Evolutionary conservation across 2,888 invertebrate species (phyloP).

Genomic region (Drosophila limbata): DNA sequence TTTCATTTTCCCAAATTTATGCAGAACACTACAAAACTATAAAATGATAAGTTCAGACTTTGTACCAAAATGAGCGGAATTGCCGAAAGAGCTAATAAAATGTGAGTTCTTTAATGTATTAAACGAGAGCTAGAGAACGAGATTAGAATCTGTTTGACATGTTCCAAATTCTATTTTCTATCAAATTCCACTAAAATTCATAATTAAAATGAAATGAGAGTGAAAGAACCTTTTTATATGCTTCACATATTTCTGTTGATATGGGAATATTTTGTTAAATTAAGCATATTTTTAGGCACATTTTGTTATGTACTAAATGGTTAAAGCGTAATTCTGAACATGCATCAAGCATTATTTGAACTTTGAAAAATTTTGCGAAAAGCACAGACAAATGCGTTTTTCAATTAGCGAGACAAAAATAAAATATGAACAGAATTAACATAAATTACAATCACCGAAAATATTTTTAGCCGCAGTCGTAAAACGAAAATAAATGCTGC

Average conservation of each 20-base stretch:
- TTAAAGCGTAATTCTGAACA: background rate
- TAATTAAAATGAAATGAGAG: background rate
- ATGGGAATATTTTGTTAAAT: background rate
- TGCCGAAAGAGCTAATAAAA: constrained; percentile 40
- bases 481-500: constrained; percentile 54
- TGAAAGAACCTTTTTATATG: background rate
- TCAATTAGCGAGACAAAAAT: constrained; percentile 49
- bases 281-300: background rate
- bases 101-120: constrained; percentile 25
- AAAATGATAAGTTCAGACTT: constrained; percentile 61
- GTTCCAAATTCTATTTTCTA: background rate
- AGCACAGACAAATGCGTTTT: constrained; percentile 37
- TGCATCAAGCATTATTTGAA: background rate
- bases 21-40: constrained; percentile 56
- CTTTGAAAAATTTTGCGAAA: background rate
- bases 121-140: background rate
- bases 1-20: constrained; percentile 66
- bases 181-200: background rate
- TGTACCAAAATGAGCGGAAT: constrained; percentile 17
- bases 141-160: background rate
- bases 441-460: constrained; percentile 63
- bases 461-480: constrained; percentile 53
- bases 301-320: background rate
- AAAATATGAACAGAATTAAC: constrained; percentile 57
- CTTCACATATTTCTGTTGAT: background rate